Evolutionary conservation across 1,140 invertebrate species (phyloP).

Genomic region (Drosophila oshimai): DNA sequence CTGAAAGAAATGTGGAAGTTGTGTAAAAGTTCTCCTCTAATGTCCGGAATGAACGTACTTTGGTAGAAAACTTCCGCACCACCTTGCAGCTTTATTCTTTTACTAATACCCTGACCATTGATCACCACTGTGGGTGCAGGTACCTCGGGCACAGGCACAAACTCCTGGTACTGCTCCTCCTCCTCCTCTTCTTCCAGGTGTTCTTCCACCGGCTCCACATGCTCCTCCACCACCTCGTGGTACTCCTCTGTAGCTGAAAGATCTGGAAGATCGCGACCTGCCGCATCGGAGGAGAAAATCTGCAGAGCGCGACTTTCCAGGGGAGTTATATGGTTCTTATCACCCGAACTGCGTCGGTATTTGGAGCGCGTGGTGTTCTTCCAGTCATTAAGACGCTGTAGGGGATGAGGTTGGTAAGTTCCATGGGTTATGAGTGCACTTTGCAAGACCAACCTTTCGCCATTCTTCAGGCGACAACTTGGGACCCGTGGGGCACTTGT

Average conservation of each 20-base stretch:
- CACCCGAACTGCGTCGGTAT: constrained; percentile 55
- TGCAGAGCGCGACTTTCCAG: constrained; percentile 61
- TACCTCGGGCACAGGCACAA: background rate
- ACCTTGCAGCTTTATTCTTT: background rate
- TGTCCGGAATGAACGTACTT: constrained; percentile 24
- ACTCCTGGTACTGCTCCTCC: background rate
- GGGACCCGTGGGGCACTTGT: constrained; percentile 65
- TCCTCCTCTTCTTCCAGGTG: background rate
- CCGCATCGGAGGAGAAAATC: constrained; percentile 32
- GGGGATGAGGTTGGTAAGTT: background rate
- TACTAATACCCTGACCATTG: background rate
- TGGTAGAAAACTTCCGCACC: constrained; percentile 53
- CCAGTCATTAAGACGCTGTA: constrained; percentile 76
- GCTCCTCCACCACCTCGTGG: constrained; percentile 28
- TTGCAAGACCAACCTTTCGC: constrained; percentile 59
- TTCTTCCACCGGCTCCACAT: constrained; percentile 18
- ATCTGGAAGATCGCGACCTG: constrained; percentile 25
- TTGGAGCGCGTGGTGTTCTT: constrained; percentile 77
- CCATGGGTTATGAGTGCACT: background rate
- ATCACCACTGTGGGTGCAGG: background rate
- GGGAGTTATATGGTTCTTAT: constrained; percentile 52
- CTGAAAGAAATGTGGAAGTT: constrained; percentile 10
- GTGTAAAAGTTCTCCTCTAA: background rate
- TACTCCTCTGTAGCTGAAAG: background rate
- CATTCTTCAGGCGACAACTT: constrained; percentile 75